Evolutionary conservation across 2,888 invertebrate genomes (phyloP).

Genomic region (Pelosia muscerda): DNA sequence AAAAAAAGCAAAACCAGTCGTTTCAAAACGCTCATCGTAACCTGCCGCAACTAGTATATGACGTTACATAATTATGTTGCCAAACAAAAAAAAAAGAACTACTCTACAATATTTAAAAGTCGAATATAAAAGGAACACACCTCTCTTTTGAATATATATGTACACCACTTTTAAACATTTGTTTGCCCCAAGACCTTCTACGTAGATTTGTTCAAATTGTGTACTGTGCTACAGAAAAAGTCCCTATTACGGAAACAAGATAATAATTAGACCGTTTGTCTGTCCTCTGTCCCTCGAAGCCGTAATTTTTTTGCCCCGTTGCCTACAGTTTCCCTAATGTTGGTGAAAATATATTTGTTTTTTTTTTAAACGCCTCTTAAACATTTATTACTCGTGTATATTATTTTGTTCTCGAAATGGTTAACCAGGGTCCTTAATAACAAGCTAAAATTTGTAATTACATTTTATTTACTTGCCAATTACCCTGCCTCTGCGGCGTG

Average conservation of each 20-base stretch:
- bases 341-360: slow-evolving; percentile 33
- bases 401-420: slow-evolving; percentile 3
- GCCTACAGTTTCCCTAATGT: slow-evolving; percentile 42
- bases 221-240: slow-evolving; percentile 25
- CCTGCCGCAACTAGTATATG: too few species aligned
- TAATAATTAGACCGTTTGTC: slow-evolving; percentile 48
- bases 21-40: too few species aligned
- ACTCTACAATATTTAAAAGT: too few species aligned
- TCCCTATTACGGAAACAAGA: slow-evolving; percentile 38
- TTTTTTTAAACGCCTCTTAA: slow-evolving; percentile 30
- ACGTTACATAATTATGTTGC: too few species aligned
- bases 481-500: not conserved
- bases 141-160: not conserved
- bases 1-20: too few species aligned
- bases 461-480: not conserved
- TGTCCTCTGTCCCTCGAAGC: slow-evolving; percentile 34
- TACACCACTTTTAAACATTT: slow-evolving; percentile 10
- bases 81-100: too few species aligned
- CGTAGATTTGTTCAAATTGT: slow-evolving; percentile 24
- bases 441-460: not conserved
- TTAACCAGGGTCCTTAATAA: not conserved
- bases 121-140: too few species aligned
- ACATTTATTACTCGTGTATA: slow-evolving; percentile 39
- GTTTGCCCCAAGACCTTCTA: not conserved
- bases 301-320: slow-evolving; percentile 48